Evolutionary conservation across 64 coral and sea anemone genomes (phyloP), one percentile per base, ranked within the genome.

Genomic region (Montipora foliosa): DNA sequence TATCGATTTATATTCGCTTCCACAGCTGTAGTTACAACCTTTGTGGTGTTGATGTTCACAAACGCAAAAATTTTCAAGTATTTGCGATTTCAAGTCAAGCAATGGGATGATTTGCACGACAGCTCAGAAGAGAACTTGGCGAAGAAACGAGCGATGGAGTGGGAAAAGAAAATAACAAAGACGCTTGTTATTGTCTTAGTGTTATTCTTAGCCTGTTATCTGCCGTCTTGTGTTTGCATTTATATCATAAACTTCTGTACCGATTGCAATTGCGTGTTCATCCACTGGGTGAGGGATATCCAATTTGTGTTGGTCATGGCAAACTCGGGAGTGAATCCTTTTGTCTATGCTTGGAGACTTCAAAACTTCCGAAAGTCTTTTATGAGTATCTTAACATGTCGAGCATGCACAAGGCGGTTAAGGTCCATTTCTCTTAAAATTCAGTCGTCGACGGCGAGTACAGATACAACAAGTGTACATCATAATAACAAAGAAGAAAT

Each of bases 221-320:
- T 87, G 8, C 92, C 95, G 2, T 94, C 95, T 0, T 94, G 92
- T 60, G 90, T 90, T 3, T 87, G 90, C 60, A 88, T 97, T 14
- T 97, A 94, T 24, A 87, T 97, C 6, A 97, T 97, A 58, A 94
- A 94, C 75, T 44, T 97, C 16, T 97, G 95, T 77, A 49, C 57
- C 8, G 68, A 22, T 6, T 97, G 95, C 66, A 82, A 75, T 50
- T 97, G 95, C 57, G 85, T 77, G 10, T 57, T 93, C 4, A 70
- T 97, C 5, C 95, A 97, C n/a, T 89, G 92, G 84, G 49, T 93
- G 12, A 89, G 95, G 14, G 95, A 97, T 70, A 76, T 97, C 14
- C 95, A 97, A 73, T 87, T 94, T 62, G 71, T 97, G 1, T 71
- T 97, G 49, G 84, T 92, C 4, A 66, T 98, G 60, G 77, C 90